Conservation (phyloP, 2,113 vertebrate species). For the Ovibos moschatus region DNA sequence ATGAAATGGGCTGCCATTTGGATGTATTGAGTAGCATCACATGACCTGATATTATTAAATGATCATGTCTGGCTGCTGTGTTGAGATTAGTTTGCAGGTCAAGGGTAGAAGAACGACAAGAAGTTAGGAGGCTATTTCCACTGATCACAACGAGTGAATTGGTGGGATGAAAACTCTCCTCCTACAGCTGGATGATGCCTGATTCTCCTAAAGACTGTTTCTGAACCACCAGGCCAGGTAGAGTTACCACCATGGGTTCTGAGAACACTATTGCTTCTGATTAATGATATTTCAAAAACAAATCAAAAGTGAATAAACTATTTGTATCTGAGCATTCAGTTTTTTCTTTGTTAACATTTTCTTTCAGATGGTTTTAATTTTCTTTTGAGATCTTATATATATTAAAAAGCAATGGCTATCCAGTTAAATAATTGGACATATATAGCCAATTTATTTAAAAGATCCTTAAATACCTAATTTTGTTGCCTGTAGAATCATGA, state of each 20-base stretch:
- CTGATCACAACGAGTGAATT: background rate
- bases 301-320: conserved; percentile 4
- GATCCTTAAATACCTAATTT: background rate
- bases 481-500: background rate
- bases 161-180: background rate
- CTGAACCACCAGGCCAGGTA: background rate
- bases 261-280: background rate
- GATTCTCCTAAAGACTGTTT: background rate
- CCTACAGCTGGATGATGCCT: no score
- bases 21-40: background rate
- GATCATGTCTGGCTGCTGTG: background rate
- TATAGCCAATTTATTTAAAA: background rate
- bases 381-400: background rate
- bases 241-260: background rate
- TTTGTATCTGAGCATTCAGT: background rate
- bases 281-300: background rate
- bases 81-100: background rate
- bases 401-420: background rate
- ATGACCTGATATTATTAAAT: background rate
- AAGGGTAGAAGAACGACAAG: background rate
- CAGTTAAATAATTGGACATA: background rate
- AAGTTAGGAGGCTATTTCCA: background rate
- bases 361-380: background rate
- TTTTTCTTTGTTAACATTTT: background rate
- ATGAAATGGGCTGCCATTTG: background rate